Evolutionary conservation across 1,140 invertebrate genomes (phyloP).

Genomic region (Hycleus phaleratus): DNA sequence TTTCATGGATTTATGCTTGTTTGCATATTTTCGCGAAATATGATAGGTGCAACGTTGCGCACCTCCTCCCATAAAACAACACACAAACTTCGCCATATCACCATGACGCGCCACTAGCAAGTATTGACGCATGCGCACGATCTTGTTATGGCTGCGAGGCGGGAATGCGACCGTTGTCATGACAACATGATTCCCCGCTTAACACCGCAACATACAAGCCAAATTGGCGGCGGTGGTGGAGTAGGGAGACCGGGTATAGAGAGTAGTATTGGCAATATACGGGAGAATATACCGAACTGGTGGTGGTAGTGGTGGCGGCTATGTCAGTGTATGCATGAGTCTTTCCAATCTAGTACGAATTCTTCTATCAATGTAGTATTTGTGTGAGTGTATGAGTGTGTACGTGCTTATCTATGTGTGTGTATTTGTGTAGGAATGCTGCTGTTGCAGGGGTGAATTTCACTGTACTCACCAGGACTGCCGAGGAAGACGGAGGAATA

Average conservation of each 20-base stretch:
- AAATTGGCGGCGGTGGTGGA: constrained; percentile 2
- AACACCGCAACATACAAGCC: constrained; percentile 24
- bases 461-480: constrained; percentile 67
- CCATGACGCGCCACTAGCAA: constrained; percentile 29
- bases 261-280: too few relatives aligned
- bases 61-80: constrained; percentile 16
- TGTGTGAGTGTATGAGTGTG: not conserved
- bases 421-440: not conserved
- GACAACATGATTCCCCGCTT: constrained; percentile 38
- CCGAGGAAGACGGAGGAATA: constrained; percentile 85
- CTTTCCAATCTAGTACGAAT: too few relatives aligned
- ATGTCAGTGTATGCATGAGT: too few relatives aligned
- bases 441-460: constrained; percentile 17
- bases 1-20: not conserved
- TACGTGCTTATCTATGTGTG: not conserved
- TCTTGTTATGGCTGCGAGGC: constrained; percentile 43
- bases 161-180: constrained; percentile 44
- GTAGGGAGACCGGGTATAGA: constrained; percentile 1
- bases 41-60: constrained; percentile 6
- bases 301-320: not conserved
- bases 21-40: not conserved
- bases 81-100: constrained; percentile 31
- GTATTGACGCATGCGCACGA: constrained; percentile 34
- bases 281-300: too few relatives aligned
- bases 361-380: too few relatives aligned